These are phyloP conservation scores for Drosophila jambulina DNA, from an alignment of 1,140 invertebrate genomes.

Conservation along the genomic window DNA sequence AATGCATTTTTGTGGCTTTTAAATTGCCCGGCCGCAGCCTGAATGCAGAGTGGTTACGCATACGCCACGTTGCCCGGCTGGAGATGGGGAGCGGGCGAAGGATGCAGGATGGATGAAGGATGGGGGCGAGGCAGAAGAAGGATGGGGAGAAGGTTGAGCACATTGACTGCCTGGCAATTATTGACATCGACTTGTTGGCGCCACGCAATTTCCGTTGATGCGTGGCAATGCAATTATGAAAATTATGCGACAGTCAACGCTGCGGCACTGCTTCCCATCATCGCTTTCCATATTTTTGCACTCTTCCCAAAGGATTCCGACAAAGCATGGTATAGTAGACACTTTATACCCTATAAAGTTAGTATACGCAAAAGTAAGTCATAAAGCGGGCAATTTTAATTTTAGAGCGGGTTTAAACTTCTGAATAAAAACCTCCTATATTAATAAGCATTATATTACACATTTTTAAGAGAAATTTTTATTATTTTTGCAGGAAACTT, in stretches of 20 bases:
- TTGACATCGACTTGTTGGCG: conserved; percentile 72
- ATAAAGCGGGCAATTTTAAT: not conserved
- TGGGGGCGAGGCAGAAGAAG: not conserved
- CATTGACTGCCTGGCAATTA: conserved; percentile 56
- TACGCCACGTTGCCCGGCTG: conserved; percentile 40
- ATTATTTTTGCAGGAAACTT: not conserved
- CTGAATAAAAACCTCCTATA: not conserved
- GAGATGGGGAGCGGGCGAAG: not conserved
- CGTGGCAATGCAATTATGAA: conserved; percentile 74
- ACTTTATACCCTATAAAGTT: conserved; percentile 9
- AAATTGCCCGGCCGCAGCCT: conserved; percentile 36
- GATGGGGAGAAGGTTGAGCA: not conserved
- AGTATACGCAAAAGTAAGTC: not conserved
- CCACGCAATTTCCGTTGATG: conserved; percentile 65
- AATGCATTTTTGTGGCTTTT: conserved; percentile 73
- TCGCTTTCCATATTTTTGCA: conserved; percentile 1
- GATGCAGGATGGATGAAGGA: conserved; percentile 7
- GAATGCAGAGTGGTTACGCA: conserved; percentile 44
- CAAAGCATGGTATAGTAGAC: no score
- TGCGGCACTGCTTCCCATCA: not conserved
- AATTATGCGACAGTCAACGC: conserved; percentile 55
- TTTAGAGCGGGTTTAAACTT: not conserved
- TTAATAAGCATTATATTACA: not conserved
- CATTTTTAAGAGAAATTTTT: not conserved
- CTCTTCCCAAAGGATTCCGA: not conserved